These are phyloP conservation scores for Eupithecia vulgata DNA, from an alignment of 2,888 invertebrate species.

Conservation along the genomic window DNA sequence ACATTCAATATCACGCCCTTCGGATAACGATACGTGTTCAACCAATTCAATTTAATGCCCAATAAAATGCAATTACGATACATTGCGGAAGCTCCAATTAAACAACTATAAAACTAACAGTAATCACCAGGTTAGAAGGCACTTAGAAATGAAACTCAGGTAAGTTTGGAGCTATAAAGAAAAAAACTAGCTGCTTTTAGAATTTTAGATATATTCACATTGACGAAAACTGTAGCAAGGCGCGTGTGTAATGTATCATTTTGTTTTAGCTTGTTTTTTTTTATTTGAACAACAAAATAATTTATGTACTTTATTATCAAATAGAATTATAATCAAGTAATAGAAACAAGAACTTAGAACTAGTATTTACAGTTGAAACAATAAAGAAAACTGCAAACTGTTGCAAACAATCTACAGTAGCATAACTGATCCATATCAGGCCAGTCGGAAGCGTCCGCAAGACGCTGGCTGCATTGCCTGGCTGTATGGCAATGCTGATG, in stretches of 20 bases:
- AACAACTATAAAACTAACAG: slow-evolving; percentile 35
- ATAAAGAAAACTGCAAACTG: too few relatives aligned
- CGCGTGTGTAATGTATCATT: background rate
- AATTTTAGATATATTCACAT: background rate
- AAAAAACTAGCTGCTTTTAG: background rate
- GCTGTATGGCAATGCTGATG: too few relatives aligned
- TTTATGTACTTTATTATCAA: too few relatives aligned
- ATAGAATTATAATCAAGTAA: background rate
- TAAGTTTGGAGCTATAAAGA: background rate
- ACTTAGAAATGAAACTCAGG: slow-evolving; percentile 11
- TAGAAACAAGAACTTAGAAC: too few relatives aligned
- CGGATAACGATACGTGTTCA: slow-evolving; percentile 42
- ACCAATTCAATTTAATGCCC: slow-evolving; percentile 43
- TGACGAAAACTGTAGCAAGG: background rate
- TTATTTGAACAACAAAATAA: background rate
- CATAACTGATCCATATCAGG: too few relatives aligned
- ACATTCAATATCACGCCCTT: slow-evolving; percentile 41
- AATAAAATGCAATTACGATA: slow-evolving; percentile 42
- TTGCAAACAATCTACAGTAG: too few relatives aligned
- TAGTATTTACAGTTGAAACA: too few relatives aligned
- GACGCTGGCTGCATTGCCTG: too few relatives aligned
- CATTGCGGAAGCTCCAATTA: slow-evolving; percentile 44
- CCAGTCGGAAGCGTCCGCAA: too few relatives aligned
- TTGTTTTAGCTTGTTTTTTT: background rate
- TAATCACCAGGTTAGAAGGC: slow-evolving; percentile 11